Base-by-base conservation (phyloP, 2,797 vertebrate genomes). In the Sebastes iracundus region DNA sequence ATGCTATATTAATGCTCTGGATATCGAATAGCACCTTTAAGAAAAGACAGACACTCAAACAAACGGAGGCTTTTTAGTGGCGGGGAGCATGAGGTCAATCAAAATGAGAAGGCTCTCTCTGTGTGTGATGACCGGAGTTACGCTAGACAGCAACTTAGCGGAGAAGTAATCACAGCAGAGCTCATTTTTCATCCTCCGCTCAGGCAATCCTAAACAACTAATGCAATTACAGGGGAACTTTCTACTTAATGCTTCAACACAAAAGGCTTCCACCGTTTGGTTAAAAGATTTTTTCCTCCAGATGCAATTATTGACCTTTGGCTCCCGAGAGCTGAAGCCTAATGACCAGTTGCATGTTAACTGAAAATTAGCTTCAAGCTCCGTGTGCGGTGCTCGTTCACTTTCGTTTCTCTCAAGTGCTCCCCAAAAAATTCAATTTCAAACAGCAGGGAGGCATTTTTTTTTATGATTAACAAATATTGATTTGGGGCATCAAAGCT, bases 251-350 rank as follows among this genome's bases (percentile, higher is more conserved):
- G 83, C 86, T 93, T 92, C 65, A 93, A 93, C 92, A 94, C 90
- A 90, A 93, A 94, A 91, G 92, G 88, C 91, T 94, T 90, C 89
- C 91, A 90, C 88, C 52, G 88, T 91, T 93, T 90, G 93, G 90
- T 92, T 91, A 92, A 92, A 93, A 94, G 89, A 90, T 90, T 92
- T 92, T 20, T 90, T 87, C 92, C 86, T 87, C 80, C 80, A 95
- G 93, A 95, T 90, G 93, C 93, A 95, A 95, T 95, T 95, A 96
- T 94, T 95, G 95, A 96, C 96, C 95, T 96, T 94, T 94, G 92
- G 86, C 94, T 93, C 87, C 79, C 60, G 69, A 89, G 90, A 94
- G 89, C 93, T 90, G 84, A 75, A 89, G 93, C 90, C 94, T 94
- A 94, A 95, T 93, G 93, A 95, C 93, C 92, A 94, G 93, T 93